Percentiles rank a stretch among this genome's conserved stretches.
Evolutionary conservation across 1,140 invertebrate species (phyloP).

Genomic region (Platyura marginata): DNA sequence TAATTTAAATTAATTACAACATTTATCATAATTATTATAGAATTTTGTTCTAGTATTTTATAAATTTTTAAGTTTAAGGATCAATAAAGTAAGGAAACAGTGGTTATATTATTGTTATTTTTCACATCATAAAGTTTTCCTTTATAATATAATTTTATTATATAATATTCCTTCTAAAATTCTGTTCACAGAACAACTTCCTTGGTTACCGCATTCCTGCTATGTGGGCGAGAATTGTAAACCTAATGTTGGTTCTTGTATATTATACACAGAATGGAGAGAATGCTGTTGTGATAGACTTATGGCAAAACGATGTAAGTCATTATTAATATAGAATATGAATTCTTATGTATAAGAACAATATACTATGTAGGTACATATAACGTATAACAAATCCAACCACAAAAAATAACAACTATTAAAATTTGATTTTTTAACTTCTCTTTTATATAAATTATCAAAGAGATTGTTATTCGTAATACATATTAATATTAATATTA

Average conservation of each 20-base stretch:
- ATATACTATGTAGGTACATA: too few relatives aligned
- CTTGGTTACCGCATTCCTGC: conserved; percentile 41
- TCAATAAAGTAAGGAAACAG: not conserved
- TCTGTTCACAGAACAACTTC: conserved; percentile 32
- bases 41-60: not conserved
- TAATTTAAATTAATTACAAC: not conserved
- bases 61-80: not conserved
- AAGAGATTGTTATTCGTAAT: too few relatives aligned
- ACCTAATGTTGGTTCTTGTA: conserved; percentile 34
- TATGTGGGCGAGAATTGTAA: conserved; percentile 33
- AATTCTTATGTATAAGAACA: too few relatives aligned
- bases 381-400: too few relatives aligned
- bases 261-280: conserved; percentile 34
- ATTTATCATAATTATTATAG: not conserved
- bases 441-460: too few relatives aligned
- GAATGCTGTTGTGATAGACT: conserved; percentile 40
- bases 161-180: too few relatives aligned
- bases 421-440: too few relatives aligned
- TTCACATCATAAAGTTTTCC: not conserved
- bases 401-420: too few relatives aligned
- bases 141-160: not conserved
- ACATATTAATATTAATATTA: too few relatives aligned
- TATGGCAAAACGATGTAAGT: conserved; percentile 36
- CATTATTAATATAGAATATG: not conserved
- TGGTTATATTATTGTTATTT: not conserved